phyloP scores from a whole-genome alignment of 2,113 vertebrate species.

The Muscicapa adusta region DNA sequence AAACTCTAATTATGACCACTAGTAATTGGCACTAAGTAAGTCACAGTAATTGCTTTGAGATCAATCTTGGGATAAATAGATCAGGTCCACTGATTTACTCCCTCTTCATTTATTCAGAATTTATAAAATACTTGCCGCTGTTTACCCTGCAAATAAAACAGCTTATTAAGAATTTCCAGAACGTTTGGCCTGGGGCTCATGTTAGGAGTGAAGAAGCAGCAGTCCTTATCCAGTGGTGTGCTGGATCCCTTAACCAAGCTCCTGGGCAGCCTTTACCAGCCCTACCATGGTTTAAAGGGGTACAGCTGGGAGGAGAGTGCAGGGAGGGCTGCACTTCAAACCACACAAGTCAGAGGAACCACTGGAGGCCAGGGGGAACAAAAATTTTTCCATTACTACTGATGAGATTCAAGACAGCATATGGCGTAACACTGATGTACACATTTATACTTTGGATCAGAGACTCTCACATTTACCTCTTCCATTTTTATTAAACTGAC shows the following conservation, averaged over 20 bases:
- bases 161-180: not conserved
- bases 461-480: not conserved
- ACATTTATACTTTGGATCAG: not conserved
- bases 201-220: not conserved
- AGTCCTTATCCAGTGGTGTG: not conserved
- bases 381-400: not conserved
- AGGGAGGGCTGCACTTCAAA: not conserved
- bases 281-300: not conserved
- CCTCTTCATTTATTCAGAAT: not conserved
- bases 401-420: not conserved
- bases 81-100: not conserved
- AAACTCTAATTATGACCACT: not conserved
- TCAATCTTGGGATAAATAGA: not conserved
- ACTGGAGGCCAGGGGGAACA: not conserved
- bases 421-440: not conserved
- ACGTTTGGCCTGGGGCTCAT: not conserved
- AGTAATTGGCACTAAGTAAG: not conserved
- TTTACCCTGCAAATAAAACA: not conserved
- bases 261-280: not conserved
- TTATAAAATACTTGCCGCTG: not conserved
- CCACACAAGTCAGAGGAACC: not conserved
- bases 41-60: not conserved
- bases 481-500: not conserved
- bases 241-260: not conserved
- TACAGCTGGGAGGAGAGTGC: not conserved